Base-by-base conservation (phyloP, 1,140 invertebrate species). In the Chrysopa pallens region DNA sequence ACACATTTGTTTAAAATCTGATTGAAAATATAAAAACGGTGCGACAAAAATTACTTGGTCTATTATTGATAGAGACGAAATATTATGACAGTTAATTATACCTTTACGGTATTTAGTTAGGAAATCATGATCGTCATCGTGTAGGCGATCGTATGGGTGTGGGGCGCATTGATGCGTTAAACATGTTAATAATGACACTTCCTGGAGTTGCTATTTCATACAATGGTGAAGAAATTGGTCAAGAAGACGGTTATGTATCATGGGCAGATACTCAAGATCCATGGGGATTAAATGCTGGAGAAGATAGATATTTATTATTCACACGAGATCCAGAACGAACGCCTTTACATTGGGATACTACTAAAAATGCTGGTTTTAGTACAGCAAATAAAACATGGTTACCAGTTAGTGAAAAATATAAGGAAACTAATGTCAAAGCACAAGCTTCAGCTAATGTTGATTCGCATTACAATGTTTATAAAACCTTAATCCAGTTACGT, bases 171-270 rank as follows among this genome's bases (percentile, higher is more conserved):
- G 84, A 87, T 57, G 69, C 62, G 1, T 52, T 76, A 29, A 71
- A 76, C 49, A 68, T 74, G 48, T 52, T 82, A 9, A 67, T 69
- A 43, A 59, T 78, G 50, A 46, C 79, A 9, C 55, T 81, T 12
- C 74, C 75, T 12, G 79, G 79, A 6, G 74, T 76, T 4, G 64
- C 74, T 6, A 65, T 80, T 35, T 72, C 72, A 8, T 84, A 83
- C 57, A 75, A 81, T 55, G 80, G 79, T 6, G 79, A 83, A 53
- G 80, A 84, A 52, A 71, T 83, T 17, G 79, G 75, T 0, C 78
- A 82, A 71, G 57, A 59, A 38, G 46, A 53, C 42, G 44, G 42
- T 8, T 42, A 49, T 2, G 27, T 55, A 12, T 42, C 40, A 28
- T 55, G 43, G 43, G 46, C 53, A 38, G 43, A 53, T 8, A 50